Conservation (phyloP, 1,140 invertebrate species). For the Caenorhabditis remanei region DNA sequence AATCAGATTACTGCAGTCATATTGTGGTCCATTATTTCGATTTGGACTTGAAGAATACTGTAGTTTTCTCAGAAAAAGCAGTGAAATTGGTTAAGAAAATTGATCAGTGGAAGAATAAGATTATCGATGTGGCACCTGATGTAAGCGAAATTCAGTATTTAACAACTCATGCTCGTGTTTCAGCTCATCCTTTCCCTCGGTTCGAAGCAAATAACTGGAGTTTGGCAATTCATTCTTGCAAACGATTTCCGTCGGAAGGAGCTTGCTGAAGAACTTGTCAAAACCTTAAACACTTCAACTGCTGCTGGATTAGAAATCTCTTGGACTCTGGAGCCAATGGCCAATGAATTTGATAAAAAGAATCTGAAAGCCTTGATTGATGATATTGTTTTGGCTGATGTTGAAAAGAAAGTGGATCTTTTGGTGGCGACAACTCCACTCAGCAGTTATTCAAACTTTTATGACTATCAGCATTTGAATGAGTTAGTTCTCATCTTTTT, state of each 20-base stretch:
- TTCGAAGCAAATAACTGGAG: conserved; percentile 10
- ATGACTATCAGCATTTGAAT: conserved; percentile 41
- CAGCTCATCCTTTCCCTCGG: conserved; percentile 30
- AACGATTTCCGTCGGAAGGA: conserved; percentile 38
- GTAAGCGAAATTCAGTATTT: neutral
- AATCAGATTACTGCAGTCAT: conserved; percentile 35
- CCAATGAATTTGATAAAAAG: conserved; percentile 32
- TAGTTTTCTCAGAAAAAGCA: neutral
- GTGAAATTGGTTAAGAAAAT: conserved; percentile 39
- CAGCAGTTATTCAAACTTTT: conserved; percentile 19
- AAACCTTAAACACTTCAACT: neutral
- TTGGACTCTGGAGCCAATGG: conserved; percentile 23
- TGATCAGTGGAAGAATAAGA: conserved; percentile 5
- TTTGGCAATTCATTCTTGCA: conserved; percentile 22
- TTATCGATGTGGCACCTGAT: neutral
- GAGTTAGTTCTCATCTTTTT: neutral
- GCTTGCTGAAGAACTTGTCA: conserved; percentile 17
- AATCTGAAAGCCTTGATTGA: conserved; percentile 33
- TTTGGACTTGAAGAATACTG: neutral
- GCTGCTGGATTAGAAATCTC: conserved; percentile 31
- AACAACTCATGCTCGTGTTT: neutral
- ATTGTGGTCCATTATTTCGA: conserved; percentile 13
- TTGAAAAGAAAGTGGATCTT: neutral
- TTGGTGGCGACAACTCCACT: conserved; percentile 21
- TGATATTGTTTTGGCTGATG: neutral